Percentiles rank a stretch among this genome's conserved stretches.
Conservation (phyloP, 1,140 invertebrate genomes). For the Chrysoperla carnea region DNA sequence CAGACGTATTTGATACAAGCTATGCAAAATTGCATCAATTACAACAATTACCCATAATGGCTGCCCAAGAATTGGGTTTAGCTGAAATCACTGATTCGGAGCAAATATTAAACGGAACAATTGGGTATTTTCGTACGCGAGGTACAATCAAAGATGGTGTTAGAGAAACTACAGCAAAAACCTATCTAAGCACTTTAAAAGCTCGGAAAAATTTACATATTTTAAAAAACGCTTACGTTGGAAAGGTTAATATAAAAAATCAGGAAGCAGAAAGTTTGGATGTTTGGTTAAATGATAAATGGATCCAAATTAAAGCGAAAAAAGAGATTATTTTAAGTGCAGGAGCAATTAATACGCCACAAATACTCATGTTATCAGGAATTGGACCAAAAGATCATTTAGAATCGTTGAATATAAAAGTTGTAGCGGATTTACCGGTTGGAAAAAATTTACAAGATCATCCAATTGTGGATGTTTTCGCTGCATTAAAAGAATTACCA, state of each 20-base stretch:
- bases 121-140: conserved; percentile 19
- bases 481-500: conserved; percentile 12
- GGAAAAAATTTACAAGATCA: conserved; percentile 49
- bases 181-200: conserved; percentile 35
- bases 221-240: conserved; percentile 28
- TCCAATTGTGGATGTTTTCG: conserved; percentile 20
- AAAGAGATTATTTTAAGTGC: conserved; percentile 45
- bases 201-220: conserved; percentile 34
- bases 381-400: conserved; percentile 51
- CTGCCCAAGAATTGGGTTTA: conserved; percentile 12
- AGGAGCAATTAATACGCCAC: conserved; percentile 36
- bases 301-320: conserved; percentile 24
- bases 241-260: conserved; percentile 18
- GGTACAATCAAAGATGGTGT: conserved; percentile 24
- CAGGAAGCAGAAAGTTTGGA: conserved; percentile 10
- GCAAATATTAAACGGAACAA: conserved; percentile 6
- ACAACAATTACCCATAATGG: conserved; percentile 16
- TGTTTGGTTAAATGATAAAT: conserved; percentile 13
- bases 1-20: conserved; percentile 20
- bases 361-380: conserved; percentile 53
- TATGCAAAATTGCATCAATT: background rate
- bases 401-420: conserved; percentile 31
- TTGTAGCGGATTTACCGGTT: conserved; percentile 36
- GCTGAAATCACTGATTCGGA: conserved; percentile 16
- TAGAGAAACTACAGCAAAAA: conserved; percentile 38